Evolutionary conservation across 2,113 vertebrate genomes (phyloP).

Genomic region (Colaptes auratus): DNA sequence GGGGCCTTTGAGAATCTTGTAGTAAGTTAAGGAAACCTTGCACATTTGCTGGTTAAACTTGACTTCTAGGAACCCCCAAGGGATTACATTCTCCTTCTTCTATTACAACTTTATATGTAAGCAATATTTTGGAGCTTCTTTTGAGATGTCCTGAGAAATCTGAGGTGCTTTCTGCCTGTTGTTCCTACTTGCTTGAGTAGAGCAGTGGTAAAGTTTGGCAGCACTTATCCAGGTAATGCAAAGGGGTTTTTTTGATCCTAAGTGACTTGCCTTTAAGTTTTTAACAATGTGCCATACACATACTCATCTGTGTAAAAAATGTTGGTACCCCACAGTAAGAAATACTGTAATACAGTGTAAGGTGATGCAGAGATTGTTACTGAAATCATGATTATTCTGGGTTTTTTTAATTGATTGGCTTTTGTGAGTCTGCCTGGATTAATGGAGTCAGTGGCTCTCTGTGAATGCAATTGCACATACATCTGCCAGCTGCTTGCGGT

Average conservation of each 20-base stretch:
- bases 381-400: background rate
- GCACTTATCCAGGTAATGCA: background rate
- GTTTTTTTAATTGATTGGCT: constrained; percentile 44
- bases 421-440: background rate
- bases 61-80: constrained; percentile 47
- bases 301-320: background rate
- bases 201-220: background rate
- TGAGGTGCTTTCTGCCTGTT: background rate
- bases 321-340: background rate
- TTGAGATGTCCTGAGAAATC: background rate
- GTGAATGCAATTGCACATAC: constrained; percentile 69
- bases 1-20: constrained; percentile 28
- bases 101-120: constrained; percentile 25
- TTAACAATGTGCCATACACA: background rate
- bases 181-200: background rate
- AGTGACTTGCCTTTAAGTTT: background rate
- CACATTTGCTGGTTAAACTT: constrained; percentile 67
- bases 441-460: constrained; percentile 64
- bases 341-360: background rate
- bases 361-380: background rate
- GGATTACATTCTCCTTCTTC: constrained; percentile 18
- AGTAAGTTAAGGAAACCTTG: constrained; percentile 36
- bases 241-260: background rate
- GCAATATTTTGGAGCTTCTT: background rate
- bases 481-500: constrained; percentile 78